phyloP scores from a whole-genome alignment of 2,888 invertebrate species.

The Perizoma affinitatum region DNA sequence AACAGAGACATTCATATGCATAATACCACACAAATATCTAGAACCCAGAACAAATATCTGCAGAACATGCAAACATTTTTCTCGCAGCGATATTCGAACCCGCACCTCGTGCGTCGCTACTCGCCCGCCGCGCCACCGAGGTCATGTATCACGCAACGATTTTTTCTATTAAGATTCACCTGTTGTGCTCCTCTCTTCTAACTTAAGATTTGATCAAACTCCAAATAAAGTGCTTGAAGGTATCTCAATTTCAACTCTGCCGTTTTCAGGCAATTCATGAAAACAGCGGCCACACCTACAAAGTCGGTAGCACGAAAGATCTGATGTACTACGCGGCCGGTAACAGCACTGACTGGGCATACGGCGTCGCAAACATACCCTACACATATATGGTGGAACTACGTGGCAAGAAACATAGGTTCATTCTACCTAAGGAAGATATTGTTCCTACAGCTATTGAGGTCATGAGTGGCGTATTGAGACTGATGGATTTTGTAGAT shows the following conservation, averaged over 20 bases:
- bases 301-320: slow-evolving; percentile 76
- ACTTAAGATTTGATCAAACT: too few species aligned
- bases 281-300: slow-evolving; percentile 67
- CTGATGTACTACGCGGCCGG: slow-evolving; percentile 76
- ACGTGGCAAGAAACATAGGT: slow-evolving; percentile 65
- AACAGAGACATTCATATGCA: too few species aligned
- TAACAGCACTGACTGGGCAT: slow-evolving; percentile 74
- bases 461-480: slow-evolving; percentile 57
- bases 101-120: too few species aligned
- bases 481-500: slow-evolving; percentile 67
- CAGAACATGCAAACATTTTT: too few species aligned
- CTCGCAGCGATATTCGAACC: too few species aligned
- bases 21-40: too few species aligned
- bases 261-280: slow-evolving; percentile 62
- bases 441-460: slow-evolving; percentile 62
- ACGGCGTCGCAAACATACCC: slow-evolving; percentile 64
- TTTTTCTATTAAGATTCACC: too few species aligned
- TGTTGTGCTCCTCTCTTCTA: too few species aligned
- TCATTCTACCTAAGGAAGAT: slow-evolving; percentile 69
- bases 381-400: slow-evolving; percentile 77
- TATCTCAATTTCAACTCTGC: neutral
- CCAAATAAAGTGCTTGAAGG: too few species aligned
- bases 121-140: too few species aligned
- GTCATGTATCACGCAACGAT: too few species aligned
- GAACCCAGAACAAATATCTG: too few species aligned